Conservation (phyloP, 2,113 vertebrate genomes). For the Numenius arquata region DNA sequence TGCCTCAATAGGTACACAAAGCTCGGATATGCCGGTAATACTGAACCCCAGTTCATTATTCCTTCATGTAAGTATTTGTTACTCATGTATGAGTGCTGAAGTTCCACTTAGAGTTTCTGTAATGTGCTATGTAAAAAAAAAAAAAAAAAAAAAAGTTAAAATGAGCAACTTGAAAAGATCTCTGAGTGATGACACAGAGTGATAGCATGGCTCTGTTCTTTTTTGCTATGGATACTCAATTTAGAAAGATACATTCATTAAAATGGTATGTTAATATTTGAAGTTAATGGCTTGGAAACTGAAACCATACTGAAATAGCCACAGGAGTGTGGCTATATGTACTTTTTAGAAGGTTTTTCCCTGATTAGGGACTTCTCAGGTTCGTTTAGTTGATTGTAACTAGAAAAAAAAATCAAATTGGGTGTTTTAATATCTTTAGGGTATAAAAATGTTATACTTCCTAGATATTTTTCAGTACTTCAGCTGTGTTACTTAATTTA, state of each 20-base stretch:
- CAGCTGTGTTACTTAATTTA: neutral
- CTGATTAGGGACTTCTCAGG: neutral
- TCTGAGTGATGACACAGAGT: neutral
- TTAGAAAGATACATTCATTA: neutral
- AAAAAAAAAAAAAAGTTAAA: neutral
- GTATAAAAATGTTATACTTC: neutral
- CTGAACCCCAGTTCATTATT: constrained; percentile 98
- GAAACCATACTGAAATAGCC: neutral
- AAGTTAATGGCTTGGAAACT: neutral
- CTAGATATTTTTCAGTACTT: neutral
- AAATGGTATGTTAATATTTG: neutral
- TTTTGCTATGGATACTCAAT: neutral
- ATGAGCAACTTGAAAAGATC: neutral
- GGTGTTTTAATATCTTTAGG: neutral
- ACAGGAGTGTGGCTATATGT: neutral
- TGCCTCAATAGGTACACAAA: constrained; percentile 89
- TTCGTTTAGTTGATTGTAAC: neutral
- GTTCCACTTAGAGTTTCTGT: neutral
- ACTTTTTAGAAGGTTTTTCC: neutral
- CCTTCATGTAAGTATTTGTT: constrained; percentile 91
- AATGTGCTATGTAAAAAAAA: neutral
- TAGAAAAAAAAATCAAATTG: neutral
- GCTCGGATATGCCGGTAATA: constrained; percentile 97
- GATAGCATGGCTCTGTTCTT: neutral
- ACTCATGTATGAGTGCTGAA: neutral